Base-by-base conservation (phyloP, 1,140 invertebrate genomes). In the Nomia melanderi region DNA sequence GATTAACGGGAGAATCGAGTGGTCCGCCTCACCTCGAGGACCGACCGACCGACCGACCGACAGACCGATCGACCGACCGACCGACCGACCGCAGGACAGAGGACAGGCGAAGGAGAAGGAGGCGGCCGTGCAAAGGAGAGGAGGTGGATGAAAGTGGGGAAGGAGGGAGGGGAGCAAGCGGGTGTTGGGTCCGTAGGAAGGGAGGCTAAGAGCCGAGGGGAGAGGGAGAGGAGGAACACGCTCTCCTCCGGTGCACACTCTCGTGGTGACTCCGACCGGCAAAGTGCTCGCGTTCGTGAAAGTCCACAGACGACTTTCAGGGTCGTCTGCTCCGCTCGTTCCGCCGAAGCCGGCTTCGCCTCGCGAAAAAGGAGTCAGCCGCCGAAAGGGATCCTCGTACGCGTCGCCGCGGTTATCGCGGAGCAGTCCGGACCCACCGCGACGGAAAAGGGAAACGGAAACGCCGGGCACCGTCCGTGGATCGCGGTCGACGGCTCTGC, bases 281-380 rank as follows among this genome's bases (percentile, higher is more conserved):
- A 86, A 86, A 88, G 89, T 87, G 87, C 86, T 89, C 89, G 87
- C 86, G 86, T 87, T 89, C 89, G 90, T 91, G 90, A 91, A 91
- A 91, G 90, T 91, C 85, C 83, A 83, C 84, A 87, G 87, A 86
- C 85, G 87, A 88, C 86, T 90, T 90, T 91, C 90, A 91, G 89
- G 89, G 90, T 91, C 90, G 90, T 88, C 88, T 83, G 86, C 81
- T 87, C 86, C 85, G 84, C 82, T 83, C 82, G 81, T 82, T 78
- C 77, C 81, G 59, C 69, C 82, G 60, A 79, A 78, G 85, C 83
- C 82, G 82, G 78, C 83, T 79, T 57, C 57, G 77, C 70, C 79
- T 63, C 60, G 78, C 54, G 54, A 57, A 69, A 62, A 65, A 83
- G 56, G 54, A 81, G 64, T 56, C 80, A 81, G 64, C 56, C 78